Evolutionary conservation across 1,140 invertebrate species (phyloP).

Genomic region (Manduca sexta): DNA sequence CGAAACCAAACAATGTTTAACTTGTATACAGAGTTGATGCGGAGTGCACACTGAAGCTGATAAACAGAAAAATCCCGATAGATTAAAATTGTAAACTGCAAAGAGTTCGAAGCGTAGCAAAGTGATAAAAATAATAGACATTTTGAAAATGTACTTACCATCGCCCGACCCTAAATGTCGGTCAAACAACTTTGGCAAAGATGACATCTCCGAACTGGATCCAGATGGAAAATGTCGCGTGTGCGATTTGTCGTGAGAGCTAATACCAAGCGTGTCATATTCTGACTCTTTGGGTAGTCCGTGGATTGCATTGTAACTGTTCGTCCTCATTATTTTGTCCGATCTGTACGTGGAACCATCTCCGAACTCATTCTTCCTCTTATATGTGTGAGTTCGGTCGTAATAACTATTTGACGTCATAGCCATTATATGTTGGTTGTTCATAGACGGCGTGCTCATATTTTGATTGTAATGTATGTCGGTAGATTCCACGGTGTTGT

Average conservation of each 20-base stretch:
- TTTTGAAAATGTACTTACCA: conserved; percentile 38
- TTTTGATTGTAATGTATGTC: conserved; percentile 58
- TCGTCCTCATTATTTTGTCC: conserved; percentile 60
- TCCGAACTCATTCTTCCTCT: conserved; percentile 60
- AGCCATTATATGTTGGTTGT: conserved; percentile 47
- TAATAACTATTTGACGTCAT: conserved; percentile 55
- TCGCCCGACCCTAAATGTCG: conserved; percentile 55
- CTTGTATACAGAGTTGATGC: neutral
- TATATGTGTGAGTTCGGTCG: conserved; percentile 50
- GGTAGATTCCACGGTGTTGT: conserved; percentile 54
- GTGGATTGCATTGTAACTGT: conserved; percentile 50
- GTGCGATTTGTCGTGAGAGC: conserved; percentile 32
- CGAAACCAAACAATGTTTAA: neutral
- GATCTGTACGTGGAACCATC: conserved; percentile 47
- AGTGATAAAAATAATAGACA: conserved; percentile 8
- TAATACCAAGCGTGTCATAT: conserved; percentile 38
- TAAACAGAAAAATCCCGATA: conserved; percentile 14
- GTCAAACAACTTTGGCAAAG: conserved; percentile 49
- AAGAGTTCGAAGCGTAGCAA: conserved; percentile 37
- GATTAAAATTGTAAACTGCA: conserved; percentile 23
- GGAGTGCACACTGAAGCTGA: conserved; percentile 17
- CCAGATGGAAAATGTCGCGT: conserved; percentile 40
- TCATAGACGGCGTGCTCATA: conserved; percentile 36
- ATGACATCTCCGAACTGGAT: conserved; percentile 28
- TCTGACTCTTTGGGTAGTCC: conserved; percentile 42